Base-by-base conservation (phyloP, 2,113 vertebrate species). In the Cacatua alba region DNA sequence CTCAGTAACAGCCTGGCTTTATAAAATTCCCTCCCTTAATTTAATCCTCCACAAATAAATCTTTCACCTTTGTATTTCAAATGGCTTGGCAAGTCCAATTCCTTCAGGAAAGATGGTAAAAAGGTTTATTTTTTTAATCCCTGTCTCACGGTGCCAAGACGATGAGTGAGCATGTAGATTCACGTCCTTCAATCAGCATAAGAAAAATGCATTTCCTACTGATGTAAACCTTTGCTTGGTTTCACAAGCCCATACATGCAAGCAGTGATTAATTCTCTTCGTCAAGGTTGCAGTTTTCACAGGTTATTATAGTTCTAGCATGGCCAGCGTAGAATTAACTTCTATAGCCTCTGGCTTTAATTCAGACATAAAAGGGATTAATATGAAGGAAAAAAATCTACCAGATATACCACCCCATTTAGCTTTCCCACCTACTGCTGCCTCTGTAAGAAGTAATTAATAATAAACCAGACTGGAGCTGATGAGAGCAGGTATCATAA, bases 301-400 rank as follows among this genome's bases (percentile, higher is more conserved):
- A 95, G 77, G 82, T 95, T 95, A 79, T 86, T 95, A 82, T 57
- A 94, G 65, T 90, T 95, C 82, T 90, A 92, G 83, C 21, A 41
- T 43, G 80, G 74, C 85, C 74, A 93, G 49, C 77, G 75, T 91
- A 72, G 96, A 93, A 97, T 96, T 97, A 96, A 89, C 88, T 92
- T 97, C 76, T 82, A 82, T 92, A 94, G 94, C 93, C 94, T 70
- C 86, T 92, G 88, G 95, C 84, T 89, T 97, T 94, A 94, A 94
- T 95, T 96, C 92, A 96, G 69, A 94, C 74, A 87, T 95, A 86
- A 97, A 95, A 96, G 84, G 86, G 85, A 94, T 96, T 97, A 96
- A 79, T 86, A 92, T 75, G 83, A 86, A 96, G 65, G 41, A 76
- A 94, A 94, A 94, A 85, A 70, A 39, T 35, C 57, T 95, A 60